Percentiles rank a stretch among this genome's conserved stretches.
Evolutionary conservation across 2,113 vertebrate genomes (phyloP).

Genomic region (Phyllopteryx taeniolatus): DNA sequence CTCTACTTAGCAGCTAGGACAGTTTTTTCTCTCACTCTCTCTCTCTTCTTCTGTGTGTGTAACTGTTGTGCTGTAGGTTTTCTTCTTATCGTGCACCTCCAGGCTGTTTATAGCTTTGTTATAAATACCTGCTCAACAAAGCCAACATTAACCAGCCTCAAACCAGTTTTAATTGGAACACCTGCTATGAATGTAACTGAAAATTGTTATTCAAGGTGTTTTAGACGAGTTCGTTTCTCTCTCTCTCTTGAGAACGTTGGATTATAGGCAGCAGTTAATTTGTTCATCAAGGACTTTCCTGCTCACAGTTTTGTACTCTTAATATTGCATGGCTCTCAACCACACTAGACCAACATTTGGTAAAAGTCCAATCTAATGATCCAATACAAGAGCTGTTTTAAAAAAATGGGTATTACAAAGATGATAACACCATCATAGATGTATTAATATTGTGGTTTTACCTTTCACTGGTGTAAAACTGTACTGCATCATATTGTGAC

Average conservation of each 20-base stretch:
- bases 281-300: slow-evolving; percentile 11
- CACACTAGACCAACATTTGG: neutral
- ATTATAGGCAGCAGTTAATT: slow-evolving; percentile 9
- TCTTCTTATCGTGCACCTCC: slow-evolving; percentile 49
- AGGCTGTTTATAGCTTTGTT: slow-evolving; percentile 50
- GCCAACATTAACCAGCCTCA: slow-evolving; percentile 52
- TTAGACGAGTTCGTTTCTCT: slow-evolving; percentile 24
- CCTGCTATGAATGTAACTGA: slow-evolving; percentile 40
- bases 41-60: slow-evolving; percentile 16
- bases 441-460: neutral
- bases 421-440: neutral
- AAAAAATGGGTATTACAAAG: neutral
- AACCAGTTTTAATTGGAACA: slow-evolving; percentile 56
- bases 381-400: neutral
- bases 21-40: slow-evolving; percentile 18
- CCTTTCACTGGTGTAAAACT: neutral
- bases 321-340: neutral
- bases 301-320: neutral
- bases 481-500: neutral
- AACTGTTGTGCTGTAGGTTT: slow-evolving; percentile 53
- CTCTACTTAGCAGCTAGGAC: slow-evolving; percentile 46
- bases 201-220: slow-evolving; percentile 36
- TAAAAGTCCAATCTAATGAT: neutral
- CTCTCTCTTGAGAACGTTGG: slow-evolving; percentile 7
- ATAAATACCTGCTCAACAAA: slow-evolving; percentile 62